These are phyloP conservation scores for Malacoctenus gilli DNA, from an alignment of 2,797 vertebrate species.

Conservation along the genomic window DNA sequence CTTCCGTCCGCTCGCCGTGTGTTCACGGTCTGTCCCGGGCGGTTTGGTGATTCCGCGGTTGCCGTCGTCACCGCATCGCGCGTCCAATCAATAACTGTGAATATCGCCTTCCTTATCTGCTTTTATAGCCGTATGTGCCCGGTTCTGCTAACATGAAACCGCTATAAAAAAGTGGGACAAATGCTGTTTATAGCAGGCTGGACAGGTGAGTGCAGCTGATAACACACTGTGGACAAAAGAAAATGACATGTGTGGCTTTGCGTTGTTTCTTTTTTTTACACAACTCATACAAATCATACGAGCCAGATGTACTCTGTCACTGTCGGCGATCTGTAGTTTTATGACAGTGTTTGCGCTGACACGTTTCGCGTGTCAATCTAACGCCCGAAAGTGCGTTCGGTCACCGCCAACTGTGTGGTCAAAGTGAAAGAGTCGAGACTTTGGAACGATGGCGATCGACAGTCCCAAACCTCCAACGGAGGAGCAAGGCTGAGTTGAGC, in stretches of 20 bases:
- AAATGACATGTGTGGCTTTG: constrained; percentile 44
- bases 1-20: constrained; percentile 1
- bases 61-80: constrained; percentile 29
- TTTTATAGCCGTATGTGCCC: constrained; percentile 60
- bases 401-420: background rate
- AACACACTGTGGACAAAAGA: constrained; percentile 40
- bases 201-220: constrained; percentile 68
- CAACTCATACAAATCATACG: constrained; percentile 28
- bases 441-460: no score
- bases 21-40: constrained; percentile 8
- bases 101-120: constrained; percentile 64
- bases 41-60: constrained; percentile 20
- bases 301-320: constrained; percentile 24
- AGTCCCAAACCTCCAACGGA: constrained; percentile 15
- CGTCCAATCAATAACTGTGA: constrained; percentile 51
- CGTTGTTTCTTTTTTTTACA: constrained; percentile 35
- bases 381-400: constrained; percentile 7
- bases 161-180: constrained; percentile 68
- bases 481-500: constrained; percentile 39
- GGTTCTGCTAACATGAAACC: constrained; percentile 44
- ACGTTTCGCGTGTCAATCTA: constrained; percentile 30
- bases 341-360: constrained; percentile 23
- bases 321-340: constrained; percentile 39
- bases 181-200: constrained; percentile 62
- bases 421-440: no score